A percentile compares a stretch with the other conserved stretches of the same genome.
phyloP scores from a whole-genome alignment of 2,888 invertebrate species.

The Sacculina carcini region DNA sequence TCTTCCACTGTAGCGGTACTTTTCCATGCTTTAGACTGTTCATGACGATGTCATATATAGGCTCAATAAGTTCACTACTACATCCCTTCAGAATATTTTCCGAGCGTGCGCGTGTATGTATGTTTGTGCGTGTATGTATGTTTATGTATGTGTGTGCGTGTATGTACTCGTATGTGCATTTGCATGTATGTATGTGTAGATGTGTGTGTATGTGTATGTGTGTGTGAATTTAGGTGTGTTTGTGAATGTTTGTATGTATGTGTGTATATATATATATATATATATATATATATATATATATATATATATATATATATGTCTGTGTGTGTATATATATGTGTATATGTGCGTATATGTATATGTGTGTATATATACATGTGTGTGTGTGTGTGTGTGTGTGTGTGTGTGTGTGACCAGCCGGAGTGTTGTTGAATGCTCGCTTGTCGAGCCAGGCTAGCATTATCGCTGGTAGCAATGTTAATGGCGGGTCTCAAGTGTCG shows the following conservation, averaged over 20 bases:
- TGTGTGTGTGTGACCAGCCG: background rate
- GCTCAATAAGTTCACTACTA: too few species aligned
- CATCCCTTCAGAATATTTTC: too few species aligned
- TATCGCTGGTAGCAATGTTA: too few species aligned
- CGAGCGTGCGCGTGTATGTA: background rate
- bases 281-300: slow-evolving; percentile 2
- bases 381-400: background rate
- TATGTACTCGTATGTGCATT: background rate
- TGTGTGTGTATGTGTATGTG: background rate
- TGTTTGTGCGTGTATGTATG: too few species aligned
- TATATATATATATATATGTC: background rate
- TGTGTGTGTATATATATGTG: background rate
- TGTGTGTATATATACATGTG: slow-evolving; percentile 1
- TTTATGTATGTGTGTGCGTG: too few species aligned
- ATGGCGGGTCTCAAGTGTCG: too few species aligned
- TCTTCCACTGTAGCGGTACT: too few species aligned
- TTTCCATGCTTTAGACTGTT: too few species aligned
- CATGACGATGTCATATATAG: too few species aligned
- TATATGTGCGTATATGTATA: background rate
- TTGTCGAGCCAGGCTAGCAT: too few species aligned
- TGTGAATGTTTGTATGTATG: background rate
- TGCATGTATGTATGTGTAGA: background rate
- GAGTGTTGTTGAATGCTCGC: background rate
- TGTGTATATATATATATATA: slow-evolving; percentile 1
- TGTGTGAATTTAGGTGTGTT: background rate